Evolutionary conservation across 2,113 vertebrate genomes (phyloP).

Genomic region (Cardinalis cardinalis): DNA sequence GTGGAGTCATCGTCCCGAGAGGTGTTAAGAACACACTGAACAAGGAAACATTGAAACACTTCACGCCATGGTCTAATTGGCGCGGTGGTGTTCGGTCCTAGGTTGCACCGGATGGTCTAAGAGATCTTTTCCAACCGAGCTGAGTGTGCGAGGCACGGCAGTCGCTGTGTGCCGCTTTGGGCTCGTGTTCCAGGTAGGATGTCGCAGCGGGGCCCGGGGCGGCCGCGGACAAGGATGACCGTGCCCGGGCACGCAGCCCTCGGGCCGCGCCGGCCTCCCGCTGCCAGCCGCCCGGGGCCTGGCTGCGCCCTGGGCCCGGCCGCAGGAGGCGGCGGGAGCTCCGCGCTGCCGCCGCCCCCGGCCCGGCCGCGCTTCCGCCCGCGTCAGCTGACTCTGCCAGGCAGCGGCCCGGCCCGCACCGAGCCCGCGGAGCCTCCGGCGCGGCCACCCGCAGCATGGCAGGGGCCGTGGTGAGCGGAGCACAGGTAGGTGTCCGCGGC

Average conservation of each 20-base stretch:
- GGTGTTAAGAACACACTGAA: not conserved
- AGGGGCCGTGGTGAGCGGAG: not conserved
- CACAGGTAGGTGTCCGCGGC: not conserved
- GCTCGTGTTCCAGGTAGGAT: no score
- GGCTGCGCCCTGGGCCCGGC: not conserved
- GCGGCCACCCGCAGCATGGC: not conserved
- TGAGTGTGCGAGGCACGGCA: no score
- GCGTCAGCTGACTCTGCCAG: constrained; percentile 78
- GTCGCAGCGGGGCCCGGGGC: fast-evolving
- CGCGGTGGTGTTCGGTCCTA: not conserved
- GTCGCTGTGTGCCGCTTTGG: fast-evolving
- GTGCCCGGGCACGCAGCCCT: not conserved
- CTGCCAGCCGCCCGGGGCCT: not conserved
- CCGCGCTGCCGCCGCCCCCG: not conserved
- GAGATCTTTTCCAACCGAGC: not conserved
- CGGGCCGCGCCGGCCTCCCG: fast-evolving
- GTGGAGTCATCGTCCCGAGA: not conserved
- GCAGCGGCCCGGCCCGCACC: not conserved
- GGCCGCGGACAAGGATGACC: fast-evolving
- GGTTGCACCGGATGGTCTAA: not conserved
- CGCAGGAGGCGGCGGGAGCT: not conserved
- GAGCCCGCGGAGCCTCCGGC: not conserved
- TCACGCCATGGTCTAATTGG: no score
- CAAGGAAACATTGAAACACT: not conserved
- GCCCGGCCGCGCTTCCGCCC: constrained; percentile 52